Percentiles rank a stretch among this genome's conserved stretches.
phyloP scores from a whole-genome alignment of 2,113 vertebrate genomes.

The Syngnathus typhle region DNA sequence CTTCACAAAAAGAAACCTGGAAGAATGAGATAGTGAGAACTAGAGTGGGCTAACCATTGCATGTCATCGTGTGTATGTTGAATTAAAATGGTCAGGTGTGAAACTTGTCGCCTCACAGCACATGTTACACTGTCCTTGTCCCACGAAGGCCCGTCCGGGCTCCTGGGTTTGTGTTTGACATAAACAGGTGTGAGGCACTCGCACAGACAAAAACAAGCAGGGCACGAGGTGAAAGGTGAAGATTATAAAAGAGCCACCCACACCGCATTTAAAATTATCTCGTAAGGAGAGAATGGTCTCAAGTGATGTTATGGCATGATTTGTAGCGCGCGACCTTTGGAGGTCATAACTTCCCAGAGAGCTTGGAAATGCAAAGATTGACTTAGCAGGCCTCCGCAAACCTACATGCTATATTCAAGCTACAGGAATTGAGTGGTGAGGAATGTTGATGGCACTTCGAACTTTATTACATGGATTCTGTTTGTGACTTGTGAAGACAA shows the following conservation, averaged over 20 bases:
- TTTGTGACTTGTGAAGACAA: neutral
- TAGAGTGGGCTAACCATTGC: too few relatives aligned
- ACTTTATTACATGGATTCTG: constrained; percentile 9
- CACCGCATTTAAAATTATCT: constrained; percentile 17
- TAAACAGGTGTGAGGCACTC: constrained; percentile 57
- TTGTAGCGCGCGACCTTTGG: neutral
- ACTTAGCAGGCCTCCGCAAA: constrained; percentile 12
- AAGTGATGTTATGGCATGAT: neutral
- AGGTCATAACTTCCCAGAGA: neutral
- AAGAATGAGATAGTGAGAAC: too few relatives aligned
- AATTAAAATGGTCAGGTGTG: too few relatives aligned
- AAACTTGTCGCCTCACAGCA: constrained; percentile 22
- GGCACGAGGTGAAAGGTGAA: constrained; percentile 56
- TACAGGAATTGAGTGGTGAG: neutral
- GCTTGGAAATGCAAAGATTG: neutral
- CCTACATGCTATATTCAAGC: neutral
- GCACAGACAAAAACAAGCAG: constrained; percentile 42
- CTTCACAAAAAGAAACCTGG: too few relatives aligned
- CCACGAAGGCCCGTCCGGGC: constrained; percentile 2
- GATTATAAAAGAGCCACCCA: constrained; percentile 1
- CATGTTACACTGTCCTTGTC: constrained; percentile 19
- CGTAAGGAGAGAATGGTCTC: neutral
- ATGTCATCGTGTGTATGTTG: neutral
- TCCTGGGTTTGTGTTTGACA: constrained; percentile 35
- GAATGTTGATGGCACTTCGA: constrained; percentile 28